Evolutionary conservation across 2,888 invertebrate genomes (phyloP), one percentile per base, ranked within the genome.

Genomic region (Hartigia nigra): DNA sequence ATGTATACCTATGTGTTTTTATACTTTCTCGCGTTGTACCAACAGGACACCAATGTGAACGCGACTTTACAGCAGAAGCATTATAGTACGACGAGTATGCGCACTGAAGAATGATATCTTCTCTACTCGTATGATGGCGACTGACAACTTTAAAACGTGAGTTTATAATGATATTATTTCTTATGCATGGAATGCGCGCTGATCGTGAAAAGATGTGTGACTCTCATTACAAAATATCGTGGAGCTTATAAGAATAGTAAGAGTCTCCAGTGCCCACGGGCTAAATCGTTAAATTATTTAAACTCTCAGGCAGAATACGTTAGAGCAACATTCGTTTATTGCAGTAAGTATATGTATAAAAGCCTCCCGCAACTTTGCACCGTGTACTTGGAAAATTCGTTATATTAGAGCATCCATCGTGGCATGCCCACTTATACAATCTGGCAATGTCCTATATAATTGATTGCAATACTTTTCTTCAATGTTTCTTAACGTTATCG

Each of bases 71-170:
- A 84, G 84, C 82, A 83, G 82, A 82, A 84, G 84, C 83, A 84
- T 84, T 83, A 83, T 79, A 78, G 81, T 83, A 83, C 78, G 80
- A 76, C 81, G 86, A 88, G 89, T 89, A 86, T 85, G 90, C 90
- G 90, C 84, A 81, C 74, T 85, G 36, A 32, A 36, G 35, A 36
- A 34, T 37, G 75, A 75, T 36, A 70, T 77, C 77, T 70, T 36
- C 77, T 77, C 77, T 75, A 37, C 79, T 77, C 74, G 77, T 88
- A 86, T 84, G 88, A 90, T 91, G 90, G 90, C 90, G 90, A 90
- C 90, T 87, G 87, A 88, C 88, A 90, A 91, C 90, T 91, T 91
- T 88, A 87, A 91, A 91, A 91, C 88, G 90, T 89, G 88, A 91
- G 89, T 90, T 89, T 88, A 84, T 85, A 86, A 79, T 82, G 84